Conservation (phyloP, 1,140 invertebrate genomes). For the Drosophila cardini region DNA sequence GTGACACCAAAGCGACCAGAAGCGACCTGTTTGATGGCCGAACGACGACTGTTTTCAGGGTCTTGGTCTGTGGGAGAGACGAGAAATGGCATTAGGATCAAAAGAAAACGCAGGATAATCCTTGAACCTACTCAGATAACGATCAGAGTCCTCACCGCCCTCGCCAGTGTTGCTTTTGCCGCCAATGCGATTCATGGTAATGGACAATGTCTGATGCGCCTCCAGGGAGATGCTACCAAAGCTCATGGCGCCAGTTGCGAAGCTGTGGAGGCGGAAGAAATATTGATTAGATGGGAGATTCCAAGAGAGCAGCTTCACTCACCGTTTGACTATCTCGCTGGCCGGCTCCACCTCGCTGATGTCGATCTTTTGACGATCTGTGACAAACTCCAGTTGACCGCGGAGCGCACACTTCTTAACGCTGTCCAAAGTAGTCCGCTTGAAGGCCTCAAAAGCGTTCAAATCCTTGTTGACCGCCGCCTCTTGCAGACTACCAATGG, state of each 20-base stretch:
- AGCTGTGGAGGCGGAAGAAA: constrained; percentile 35
- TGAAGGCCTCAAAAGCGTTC: constrained; percentile 94
- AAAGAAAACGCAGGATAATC: neutral
- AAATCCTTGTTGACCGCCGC: constrained; percentile 93
- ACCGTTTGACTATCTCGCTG: constrained; percentile 97
- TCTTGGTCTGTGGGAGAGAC: constrained; percentile 86
- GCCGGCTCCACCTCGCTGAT: constrained; percentile 96
- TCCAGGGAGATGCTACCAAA: constrained; percentile 90
- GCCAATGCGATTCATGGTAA: constrained; percentile 98
- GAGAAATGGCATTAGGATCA: neutral
- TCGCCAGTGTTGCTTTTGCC: constrained; percentile 99
- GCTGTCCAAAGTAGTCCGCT: constrained; percentile 94
- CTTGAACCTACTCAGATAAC: constrained; percentile 88
- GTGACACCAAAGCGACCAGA: constrained; percentile 99
- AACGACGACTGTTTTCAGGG: constrained; percentile 90
- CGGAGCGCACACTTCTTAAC: constrained; percentile 94
- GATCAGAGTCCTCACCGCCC: constrained; percentile 95
- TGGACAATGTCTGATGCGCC: constrained; percentile 96
- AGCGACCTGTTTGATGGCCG: constrained; percentile 96
- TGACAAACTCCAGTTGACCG: constrained; percentile 95
- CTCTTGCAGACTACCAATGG: constrained; percentile 96
- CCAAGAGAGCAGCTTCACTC: neutral
- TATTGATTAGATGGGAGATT: neutral
- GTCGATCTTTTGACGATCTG: constrained; percentile 90
- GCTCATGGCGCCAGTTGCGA: constrained; percentile 86